Conservation (phyloP, 2,888 invertebrate genomes). For the Drosophila subquinaria region DNA sequence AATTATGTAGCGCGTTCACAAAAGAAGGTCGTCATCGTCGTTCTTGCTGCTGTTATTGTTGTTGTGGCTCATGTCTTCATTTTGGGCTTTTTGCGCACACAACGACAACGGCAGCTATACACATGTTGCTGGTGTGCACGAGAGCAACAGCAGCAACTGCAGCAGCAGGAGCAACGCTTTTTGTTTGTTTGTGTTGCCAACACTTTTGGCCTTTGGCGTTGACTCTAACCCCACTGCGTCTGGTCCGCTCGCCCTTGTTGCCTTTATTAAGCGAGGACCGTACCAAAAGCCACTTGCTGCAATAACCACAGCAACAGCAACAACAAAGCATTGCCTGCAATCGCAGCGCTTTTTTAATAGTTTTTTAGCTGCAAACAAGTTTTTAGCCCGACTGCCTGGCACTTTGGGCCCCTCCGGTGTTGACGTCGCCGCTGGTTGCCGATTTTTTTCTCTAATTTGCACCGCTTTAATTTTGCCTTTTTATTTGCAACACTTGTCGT, state of each 20-base stretch:
- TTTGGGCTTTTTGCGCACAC: conserved; percentile 66
- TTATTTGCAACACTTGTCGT: conserved; percentile 82
- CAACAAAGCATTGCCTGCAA: conserved; percentile 64
- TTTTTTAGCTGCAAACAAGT: conserved; percentile 71
- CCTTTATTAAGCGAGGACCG: conserved; percentile 73
- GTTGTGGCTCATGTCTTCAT: conserved; percentile 71
- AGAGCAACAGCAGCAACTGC: conserved; percentile 40
- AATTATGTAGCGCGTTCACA: conserved; percentile 76
- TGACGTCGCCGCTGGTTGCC: conserved; percentile 65
- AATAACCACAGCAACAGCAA: conserved; percentile 38
- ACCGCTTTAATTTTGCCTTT: conserved; percentile 79
- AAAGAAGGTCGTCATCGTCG: conserved; percentile 73
- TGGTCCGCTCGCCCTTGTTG: conserved; percentile 46
- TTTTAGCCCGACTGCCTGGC: conserved; percentile 42
- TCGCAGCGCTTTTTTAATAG: conserved; percentile 68
- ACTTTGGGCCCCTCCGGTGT: conserved; percentile 58
- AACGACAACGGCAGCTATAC: conserved; percentile 54
- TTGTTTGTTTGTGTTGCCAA: conserved; percentile 74
- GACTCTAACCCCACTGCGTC: conserved; percentile 64
- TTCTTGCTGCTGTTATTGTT: conserved; percentile 25
- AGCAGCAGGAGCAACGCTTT: conserved; percentile 56
- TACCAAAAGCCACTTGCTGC: conserved; percentile 73
- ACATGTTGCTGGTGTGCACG: conserved; percentile 69
- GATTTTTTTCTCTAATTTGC: conserved; percentile 71
- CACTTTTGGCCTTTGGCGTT: conserved; percentile 82